Evolutionary conservation across 1,140 invertebrate species (phyloP), one percentile per base, ranked within the genome.

Genomic region (Spodoptera frugiperda): DNA sequence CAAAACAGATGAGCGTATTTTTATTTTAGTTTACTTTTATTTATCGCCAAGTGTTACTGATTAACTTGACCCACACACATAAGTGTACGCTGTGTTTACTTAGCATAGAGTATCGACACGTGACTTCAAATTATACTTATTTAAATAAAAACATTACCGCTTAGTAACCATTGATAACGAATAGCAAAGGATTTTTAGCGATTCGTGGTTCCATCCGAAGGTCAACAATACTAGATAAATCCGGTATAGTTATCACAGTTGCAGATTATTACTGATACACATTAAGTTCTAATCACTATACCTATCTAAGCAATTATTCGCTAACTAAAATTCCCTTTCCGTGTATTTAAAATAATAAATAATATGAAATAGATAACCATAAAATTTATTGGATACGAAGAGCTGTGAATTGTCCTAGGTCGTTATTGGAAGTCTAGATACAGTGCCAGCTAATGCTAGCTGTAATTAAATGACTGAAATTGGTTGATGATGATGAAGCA

Each of bases 121-220:
- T 65, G 61, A 65, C 59, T 59, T 25, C n/a, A 59, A n/a, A 33
- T 39, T 11, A 5, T 17, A 65, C 21, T 15, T 15, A 59, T 15
- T 39, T 15, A 39, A 59, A 39, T 3, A 59, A 59, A 59, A 39
- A 59, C 57, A 48, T 65, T 65, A 21, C 61, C 61, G 61, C 61
- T 17, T 65, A n/a, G 61, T 48, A 65, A 65, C 61, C 11, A 12
- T 1, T 48, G 61, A 65, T 65, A 48, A 48, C 11, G 17, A 4
- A 14, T 21, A 46, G 9, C 10, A 49, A 65, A 65, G 44, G 44
- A 61, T 39, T 65, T 65, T 65, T 21, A 51, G 17, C 19, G 10
- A 65, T 25, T 65, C 5, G 33, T 21, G 6, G 44, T 48, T 17
- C 19, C 44, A n/a, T 25, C 15, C 17, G 11, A 65, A 65, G 61